These are phyloP conservation scores for Lepidotrigona ventralis DNA, from an alignment of 1,140 invertebrate species.

Conservation along the genomic window DNA sequence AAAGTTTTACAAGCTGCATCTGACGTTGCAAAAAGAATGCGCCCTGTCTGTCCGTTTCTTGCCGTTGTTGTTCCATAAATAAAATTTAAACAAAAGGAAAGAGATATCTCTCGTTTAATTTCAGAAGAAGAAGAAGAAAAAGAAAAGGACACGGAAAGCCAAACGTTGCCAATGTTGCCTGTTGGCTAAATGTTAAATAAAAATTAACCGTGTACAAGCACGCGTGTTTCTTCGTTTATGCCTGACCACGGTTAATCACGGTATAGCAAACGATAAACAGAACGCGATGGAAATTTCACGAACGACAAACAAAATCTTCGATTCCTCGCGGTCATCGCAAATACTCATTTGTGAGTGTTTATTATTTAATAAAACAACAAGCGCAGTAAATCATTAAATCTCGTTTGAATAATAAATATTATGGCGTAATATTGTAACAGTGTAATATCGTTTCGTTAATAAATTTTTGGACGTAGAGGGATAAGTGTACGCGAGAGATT, in stretches of 20 bases:
- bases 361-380: too few relatives aligned
- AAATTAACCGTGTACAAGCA: background rate
- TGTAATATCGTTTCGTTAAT: too few relatives aligned
- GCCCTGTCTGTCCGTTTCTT: too few relatives aligned
- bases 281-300: background rate
- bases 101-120: background rate
- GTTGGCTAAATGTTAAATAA: background rate
- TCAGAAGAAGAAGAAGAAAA: background rate
- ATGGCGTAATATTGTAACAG: too few relatives aligned
- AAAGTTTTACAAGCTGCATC: constrained; percentile 3
- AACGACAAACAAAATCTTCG: background rate
- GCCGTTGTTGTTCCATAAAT: too few relatives aligned
- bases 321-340: background rate
- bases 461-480: too few relatives aligned
- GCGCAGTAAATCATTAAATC: too few relatives aligned
- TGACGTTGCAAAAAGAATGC: background rate
- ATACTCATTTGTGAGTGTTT: too few relatives aligned
- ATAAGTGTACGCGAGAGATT: too few relatives aligned
- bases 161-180: background rate
- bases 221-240: background rate
- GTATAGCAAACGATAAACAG: background rate
- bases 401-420: too few relatives aligned
- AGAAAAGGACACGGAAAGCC: background rate
- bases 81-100: background rate
- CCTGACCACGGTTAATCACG: background rate